Conservation (phyloP, 2,888 invertebrate genomes). For the Machimus rusticus region DNA sequence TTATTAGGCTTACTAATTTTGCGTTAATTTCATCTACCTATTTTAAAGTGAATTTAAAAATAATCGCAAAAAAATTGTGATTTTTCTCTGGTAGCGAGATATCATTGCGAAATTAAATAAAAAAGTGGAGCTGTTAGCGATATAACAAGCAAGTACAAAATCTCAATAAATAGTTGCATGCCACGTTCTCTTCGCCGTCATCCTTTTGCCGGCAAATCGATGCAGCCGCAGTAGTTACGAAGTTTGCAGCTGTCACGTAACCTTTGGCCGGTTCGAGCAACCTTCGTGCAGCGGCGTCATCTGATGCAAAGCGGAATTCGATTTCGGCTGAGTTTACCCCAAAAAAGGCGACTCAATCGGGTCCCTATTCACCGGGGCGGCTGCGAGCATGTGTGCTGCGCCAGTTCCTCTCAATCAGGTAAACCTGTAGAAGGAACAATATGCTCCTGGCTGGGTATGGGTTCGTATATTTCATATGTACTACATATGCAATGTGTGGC, state of each 20-base stretch:
- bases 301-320: constrained; percentile 40
- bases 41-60: no score
- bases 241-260: constrained; percentile 50
- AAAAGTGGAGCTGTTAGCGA: background rate
- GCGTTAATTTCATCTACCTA: no score
- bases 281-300: constrained; percentile 24
- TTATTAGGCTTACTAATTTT: no score
- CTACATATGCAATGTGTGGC: background rate
- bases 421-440: background rate
- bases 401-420: constrained; percentile 11
- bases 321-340: constrained; percentile 37
- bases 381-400: background rate
- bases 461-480: background rate
- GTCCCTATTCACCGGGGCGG: constrained; percentile 17
- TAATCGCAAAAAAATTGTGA: background rate
- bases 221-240: background rate
- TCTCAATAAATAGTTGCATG: background rate
- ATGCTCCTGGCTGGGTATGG: background rate
- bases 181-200: background rate
- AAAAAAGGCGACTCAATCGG: constrained; percentile 11
- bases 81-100: background rate
- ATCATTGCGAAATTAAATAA: background rate
- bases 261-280: constrained; percentile 49
- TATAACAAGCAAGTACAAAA: background rate
- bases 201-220: background rate